Evolutionary conservation across 2,888 invertebrate species (phyloP), one percentile per base, ranked within the genome.

Genomic region (Acrobasis repandana): DNA sequence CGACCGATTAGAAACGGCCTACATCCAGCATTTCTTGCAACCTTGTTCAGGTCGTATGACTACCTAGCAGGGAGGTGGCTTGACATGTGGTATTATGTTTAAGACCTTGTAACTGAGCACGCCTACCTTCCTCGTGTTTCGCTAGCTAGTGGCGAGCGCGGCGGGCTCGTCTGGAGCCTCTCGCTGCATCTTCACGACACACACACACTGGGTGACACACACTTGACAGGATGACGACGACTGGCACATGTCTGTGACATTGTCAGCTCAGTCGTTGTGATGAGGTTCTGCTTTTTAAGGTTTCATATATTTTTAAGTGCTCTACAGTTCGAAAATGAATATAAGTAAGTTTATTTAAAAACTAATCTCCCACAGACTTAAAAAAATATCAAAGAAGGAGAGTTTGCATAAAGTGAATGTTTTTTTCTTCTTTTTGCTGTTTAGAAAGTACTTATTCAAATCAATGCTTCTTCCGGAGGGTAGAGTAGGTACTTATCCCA

Each of bases 131-230:
- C n/a, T n/a, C 14, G 28, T 50, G 34, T 16, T 52, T 11, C 4
- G 28, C 34, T 52, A 38, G 15, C 36, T 54, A 8, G 9, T 5
- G 50, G 10, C 50, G 54, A 54, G 54, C 54, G 11, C 11, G 54
- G 38, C 54, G 1, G 38, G 54, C 34, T 38, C 43, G 54, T 4
- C 14, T 1, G 18, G 11, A 14, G 38, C 20, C 18, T 18, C 28
- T n/a, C 1, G 54, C 54, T 20, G 54, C 54, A 54, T 54, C 54
- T 8, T 54, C 54, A 50, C 50, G 1, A 33, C 52, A 34, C 38
- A 20, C 54, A 38, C 54, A 38, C 36, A 38, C 38, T 54, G 38
- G 11, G 18, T 49, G 28, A 48, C 49, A 14, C 18, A 11, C 9
- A 9, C 18, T 16, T 10, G 18, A 43, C 43, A n/a, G 11, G 10